phyloP scores from a whole-genome alignment of 1,140 invertebrate genomes.

The Drosophila setifemur region DNA sequence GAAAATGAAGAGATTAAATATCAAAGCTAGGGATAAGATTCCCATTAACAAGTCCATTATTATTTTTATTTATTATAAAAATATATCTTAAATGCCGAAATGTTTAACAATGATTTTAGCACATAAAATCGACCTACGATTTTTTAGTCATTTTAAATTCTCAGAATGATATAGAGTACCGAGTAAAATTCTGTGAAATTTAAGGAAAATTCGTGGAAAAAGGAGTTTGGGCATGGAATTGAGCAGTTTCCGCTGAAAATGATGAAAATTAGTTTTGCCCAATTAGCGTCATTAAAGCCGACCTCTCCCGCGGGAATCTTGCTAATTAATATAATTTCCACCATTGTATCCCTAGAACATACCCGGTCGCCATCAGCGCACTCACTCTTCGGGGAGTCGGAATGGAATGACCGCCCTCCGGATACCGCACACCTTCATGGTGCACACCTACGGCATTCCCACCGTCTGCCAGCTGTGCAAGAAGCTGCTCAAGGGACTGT shows the following conservation, averaged over 20 bases:
- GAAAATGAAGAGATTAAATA: no score
- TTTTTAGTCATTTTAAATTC: no score
- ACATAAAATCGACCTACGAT: no score
- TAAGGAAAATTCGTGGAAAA: neutral
- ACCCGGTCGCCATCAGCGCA: slow-evolving; percentile 83
- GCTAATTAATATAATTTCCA: slow-evolving; percentile 4
- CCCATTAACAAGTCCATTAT: no score
- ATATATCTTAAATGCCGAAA: no score
- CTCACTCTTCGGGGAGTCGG: slow-evolving; percentile 89
- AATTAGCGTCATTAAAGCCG: slow-evolving; percentile 1
- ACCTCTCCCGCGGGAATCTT: neutral
- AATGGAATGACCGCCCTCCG: slow-evolving; percentile 84
- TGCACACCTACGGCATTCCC: slow-evolving; percentile 97
- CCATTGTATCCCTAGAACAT: slow-evolving; percentile 39
- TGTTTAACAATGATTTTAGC: no score
- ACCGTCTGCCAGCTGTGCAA: slow-evolving; percentile 98
- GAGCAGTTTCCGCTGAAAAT: neutral
- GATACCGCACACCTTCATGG: slow-evolving; percentile 95
- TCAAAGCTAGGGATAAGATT: no score
- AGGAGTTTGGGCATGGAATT: neutral
- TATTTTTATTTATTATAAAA: no score
- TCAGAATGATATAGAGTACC: no score
- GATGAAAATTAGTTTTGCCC: slow-evolving; percentile 5
- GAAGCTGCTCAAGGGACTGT: slow-evolving; percentile 96
- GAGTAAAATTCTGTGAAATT: no score